Conservation (phyloP, 1,140 invertebrate species). For the Trypoxylus dichotomus region DNA sequence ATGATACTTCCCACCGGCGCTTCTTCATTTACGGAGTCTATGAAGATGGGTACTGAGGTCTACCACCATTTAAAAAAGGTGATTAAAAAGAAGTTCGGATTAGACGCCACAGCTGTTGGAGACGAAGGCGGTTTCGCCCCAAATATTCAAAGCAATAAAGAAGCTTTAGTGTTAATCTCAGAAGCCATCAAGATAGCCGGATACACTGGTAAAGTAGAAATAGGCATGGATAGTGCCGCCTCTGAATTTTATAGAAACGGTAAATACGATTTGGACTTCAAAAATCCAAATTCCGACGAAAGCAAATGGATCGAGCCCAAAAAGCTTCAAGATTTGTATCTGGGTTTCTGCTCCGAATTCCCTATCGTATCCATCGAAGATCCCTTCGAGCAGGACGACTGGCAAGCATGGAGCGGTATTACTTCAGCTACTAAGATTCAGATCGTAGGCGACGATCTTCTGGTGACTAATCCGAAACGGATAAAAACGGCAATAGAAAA, state of each 20-base stretch:
- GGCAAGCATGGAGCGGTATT: conserved; percentile 87
- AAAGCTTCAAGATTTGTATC: conserved; percentile 84
- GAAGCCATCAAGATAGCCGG: conserved; percentile 92
- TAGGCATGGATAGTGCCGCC: conserved; percentile 99
- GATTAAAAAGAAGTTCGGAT: conserved; percentile 91
- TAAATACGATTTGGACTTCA: conserved; percentile 97
- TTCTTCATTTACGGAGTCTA: conserved; percentile 90
- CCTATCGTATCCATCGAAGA: conserved; percentile 98
- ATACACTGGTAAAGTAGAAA: conserved; percentile 91
- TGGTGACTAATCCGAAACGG: conserved; percentile 88
- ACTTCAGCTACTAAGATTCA: conserved; percentile 82
- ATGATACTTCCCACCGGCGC: conserved; percentile 70
- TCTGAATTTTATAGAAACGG: conserved; percentile 91
- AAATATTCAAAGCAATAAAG: conserved; percentile 96
- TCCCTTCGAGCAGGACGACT: conserved; percentile 97
- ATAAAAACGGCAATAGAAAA: conserved; percentile 95
- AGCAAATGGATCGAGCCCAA: conserved; percentile 75
- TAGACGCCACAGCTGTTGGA: conserved; percentile 96
- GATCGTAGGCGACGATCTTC: conserved; percentile 96
- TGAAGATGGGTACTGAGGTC: conserved; percentile 97
- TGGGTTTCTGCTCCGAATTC: conserved; percentile 89
- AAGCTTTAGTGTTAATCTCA: conserved; percentile 84
- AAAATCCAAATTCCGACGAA: conserved; percentile 88
- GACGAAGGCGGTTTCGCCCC: conserved; percentile 99
- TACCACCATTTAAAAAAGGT: conserved; percentile 97